phyloP scores from a whole-genome alignment of 2,113 vertebrate genomes.

The Thalassoma bifasciatum region DNA sequence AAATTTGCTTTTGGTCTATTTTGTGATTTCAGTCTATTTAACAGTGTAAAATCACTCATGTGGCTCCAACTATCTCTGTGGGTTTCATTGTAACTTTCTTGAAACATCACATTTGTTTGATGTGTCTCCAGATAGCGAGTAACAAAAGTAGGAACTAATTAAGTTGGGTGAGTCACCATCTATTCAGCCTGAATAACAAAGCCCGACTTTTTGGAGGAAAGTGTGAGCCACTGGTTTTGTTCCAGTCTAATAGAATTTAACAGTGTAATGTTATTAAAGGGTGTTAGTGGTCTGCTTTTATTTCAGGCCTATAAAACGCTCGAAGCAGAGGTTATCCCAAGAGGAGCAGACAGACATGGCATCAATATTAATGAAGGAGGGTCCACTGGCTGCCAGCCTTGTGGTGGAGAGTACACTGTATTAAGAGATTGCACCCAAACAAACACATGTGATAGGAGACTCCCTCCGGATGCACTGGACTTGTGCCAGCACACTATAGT shows the following conservation, averaged over 20 bases:
- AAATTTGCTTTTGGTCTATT: no score
- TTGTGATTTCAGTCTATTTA: no score
- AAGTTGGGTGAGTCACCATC: conserved; percentile 33
- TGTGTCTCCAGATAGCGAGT: conserved; percentile 14
- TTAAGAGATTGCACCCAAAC: conserved; percentile 78
- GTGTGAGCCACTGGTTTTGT: conserved; percentile 2
- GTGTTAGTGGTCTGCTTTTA: conserved; percentile 40
- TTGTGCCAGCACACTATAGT: conserved; percentile 64
- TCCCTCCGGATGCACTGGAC: conserved; percentile 59
- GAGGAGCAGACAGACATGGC: conserved; percentile 31
- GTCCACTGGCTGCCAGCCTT: conserved; percentile 58
- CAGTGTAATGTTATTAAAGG: conserved; percentile 32
- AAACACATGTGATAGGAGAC: conserved; percentile 74
- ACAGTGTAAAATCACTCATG: not conserved
- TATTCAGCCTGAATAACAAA: conserved; percentile 42
- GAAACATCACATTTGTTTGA: not conserved
- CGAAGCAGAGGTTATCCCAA: conserved; percentile 50
- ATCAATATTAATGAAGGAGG: conserved; percentile 68
- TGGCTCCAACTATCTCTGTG: conserved; percentile 7
- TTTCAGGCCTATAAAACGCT: conserved; percentile 21
- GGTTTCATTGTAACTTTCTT: not conserved
- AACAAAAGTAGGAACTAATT: conserved; percentile 45
- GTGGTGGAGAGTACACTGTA: conserved; percentile 48
- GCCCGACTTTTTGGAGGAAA: conserved; percentile 1
- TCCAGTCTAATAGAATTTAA: conserved; percentile 21